Conservation (phyloP, 2,113 vertebrate species). For the Eleginops maclovinus region DNA sequence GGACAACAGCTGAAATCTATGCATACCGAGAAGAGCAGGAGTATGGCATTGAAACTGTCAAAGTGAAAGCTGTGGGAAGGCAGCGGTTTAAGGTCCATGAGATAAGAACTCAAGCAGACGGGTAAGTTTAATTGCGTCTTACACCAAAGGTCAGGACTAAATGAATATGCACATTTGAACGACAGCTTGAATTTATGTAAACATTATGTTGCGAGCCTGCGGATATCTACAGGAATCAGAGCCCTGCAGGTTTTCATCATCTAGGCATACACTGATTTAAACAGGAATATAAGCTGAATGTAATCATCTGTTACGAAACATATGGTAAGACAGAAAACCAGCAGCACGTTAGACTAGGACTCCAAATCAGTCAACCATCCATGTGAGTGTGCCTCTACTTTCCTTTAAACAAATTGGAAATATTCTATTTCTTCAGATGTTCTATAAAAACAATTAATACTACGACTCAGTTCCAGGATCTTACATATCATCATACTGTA, state of each 20-base stretch:
- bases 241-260: not conserved
- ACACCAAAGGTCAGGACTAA: constrained; percentile 9
- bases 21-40: constrained; percentile 96
- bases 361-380: not conserved
- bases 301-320: not conserved
- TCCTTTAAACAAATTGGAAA: not conserved
- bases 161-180: not conserved
- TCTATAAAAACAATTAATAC: not conserved
- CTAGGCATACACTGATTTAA: not conserved
- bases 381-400: not conserved
- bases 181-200: not conserved
- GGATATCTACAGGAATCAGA: not conserved
- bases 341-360: not conserved
- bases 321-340: not conserved
- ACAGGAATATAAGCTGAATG: not conserved
- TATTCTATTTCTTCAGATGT: not conserved
- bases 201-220: not conserved
- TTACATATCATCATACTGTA: not conserved
- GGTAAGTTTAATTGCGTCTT: constrained; percentile 84
- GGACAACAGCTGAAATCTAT: constrained; percentile 98
- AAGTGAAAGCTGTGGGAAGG: constrained; percentile 97
- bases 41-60: constrained; percentile 96
- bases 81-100: constrained; percentile 98
- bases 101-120: constrained; percentile 95
- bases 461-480: not conserved